A percentile compares a stretch with the other conserved stretches of the same genome.
phyloP scores from a whole-genome alignment of 2,888 invertebrate species.

The Pilophorus perplexus region DNA sequence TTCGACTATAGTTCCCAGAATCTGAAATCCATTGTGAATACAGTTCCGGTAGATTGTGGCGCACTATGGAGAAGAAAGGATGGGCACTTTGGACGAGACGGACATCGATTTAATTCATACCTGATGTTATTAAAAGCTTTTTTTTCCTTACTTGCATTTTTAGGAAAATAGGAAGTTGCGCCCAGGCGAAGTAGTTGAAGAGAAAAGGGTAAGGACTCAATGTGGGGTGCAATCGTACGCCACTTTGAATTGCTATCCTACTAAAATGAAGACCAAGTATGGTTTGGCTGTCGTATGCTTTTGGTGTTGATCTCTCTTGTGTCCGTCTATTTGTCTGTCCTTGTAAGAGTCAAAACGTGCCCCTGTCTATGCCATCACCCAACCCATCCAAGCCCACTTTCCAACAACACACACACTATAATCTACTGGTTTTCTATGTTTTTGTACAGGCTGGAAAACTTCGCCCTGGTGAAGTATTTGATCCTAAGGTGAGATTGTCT shows the following conservation, averaged over 20 bases:
- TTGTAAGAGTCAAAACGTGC: constrained; percentile 40
- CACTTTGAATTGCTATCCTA: constrained; percentile 41
- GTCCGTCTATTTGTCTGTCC: constrained; percentile 39
- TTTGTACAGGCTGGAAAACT: constrained; percentile 68
- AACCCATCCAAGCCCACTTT: constrained; percentile 8
- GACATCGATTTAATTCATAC: constrained; percentile 13
- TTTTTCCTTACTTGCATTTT: constrained; percentile 50
- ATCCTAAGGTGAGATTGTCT: constrained; percentile 62
- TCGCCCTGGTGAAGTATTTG: constrained; percentile 75
- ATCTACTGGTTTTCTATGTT: constrained; percentile 49
- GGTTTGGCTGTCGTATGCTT: constrained; percentile 40
- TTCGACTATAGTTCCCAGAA: too few species aligned
- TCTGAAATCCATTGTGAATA: too few species aligned
- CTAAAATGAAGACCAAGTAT: constrained; percentile 36
- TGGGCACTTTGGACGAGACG: constrained; percentile 30
- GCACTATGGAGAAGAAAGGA: background rate
- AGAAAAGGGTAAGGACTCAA: constrained; percentile 76
- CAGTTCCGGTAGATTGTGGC: constrained; percentile 21
- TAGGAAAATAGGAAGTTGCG: constrained; percentile 89
- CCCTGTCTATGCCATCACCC: constrained; percentile 44
- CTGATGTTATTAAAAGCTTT: constrained; percentile 21
- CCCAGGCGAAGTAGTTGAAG: constrained; percentile 89
- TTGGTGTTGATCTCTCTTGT: constrained; percentile 40
- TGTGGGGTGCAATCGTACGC: constrained; percentile 24
- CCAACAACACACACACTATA: constrained; percentile 36